Conservation (phyloP, 2,888 invertebrate species). For the Idaea dimidiata region DNA sequence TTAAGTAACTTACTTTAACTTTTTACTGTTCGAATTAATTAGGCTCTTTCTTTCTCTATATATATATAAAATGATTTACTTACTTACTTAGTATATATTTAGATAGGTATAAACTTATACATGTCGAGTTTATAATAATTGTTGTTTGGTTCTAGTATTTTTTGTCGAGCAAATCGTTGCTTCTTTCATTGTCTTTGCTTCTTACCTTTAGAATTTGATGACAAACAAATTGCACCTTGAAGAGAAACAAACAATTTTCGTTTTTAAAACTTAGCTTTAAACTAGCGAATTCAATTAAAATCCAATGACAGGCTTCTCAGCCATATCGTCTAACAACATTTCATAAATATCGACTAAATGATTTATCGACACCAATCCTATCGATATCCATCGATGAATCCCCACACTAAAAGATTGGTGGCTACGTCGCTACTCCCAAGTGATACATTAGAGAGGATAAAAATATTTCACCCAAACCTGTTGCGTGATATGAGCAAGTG, state of each 20-base stretch:
- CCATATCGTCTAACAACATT: background rate
- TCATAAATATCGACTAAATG: constrained; percentile 5
- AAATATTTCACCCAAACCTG: constrained; percentile 75
- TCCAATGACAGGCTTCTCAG: background rate
- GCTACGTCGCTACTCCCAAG: constrained; percentile 49
- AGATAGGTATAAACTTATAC: too few relatives aligned
- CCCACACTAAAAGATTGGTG: constrained; percentile 52
- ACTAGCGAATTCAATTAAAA: background rate
- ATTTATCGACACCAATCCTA: constrained; percentile 30
- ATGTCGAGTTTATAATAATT: background rate
- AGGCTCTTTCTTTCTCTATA: too few relatives aligned
- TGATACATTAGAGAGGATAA: constrained; percentile 72
- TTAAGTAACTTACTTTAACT: too few relatives aligned
- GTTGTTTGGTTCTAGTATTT: background rate
- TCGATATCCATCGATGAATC: constrained; percentile 52
- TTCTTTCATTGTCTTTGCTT: too few relatives aligned
- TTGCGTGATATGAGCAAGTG: constrained; percentile 61
- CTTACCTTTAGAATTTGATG: too few relatives aligned
- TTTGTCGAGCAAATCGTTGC: background rate
- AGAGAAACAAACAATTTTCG: background rate
- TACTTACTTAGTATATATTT: too few relatives aligned
- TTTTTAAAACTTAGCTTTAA: background rate
- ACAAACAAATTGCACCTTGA: too few relatives aligned
- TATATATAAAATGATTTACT: too few relatives aligned
- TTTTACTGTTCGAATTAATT: too few relatives aligned